Evolutionary conservation across 1,140 invertebrate species (phyloP).

Genomic region (Calliopsis andreniformis): DNA sequence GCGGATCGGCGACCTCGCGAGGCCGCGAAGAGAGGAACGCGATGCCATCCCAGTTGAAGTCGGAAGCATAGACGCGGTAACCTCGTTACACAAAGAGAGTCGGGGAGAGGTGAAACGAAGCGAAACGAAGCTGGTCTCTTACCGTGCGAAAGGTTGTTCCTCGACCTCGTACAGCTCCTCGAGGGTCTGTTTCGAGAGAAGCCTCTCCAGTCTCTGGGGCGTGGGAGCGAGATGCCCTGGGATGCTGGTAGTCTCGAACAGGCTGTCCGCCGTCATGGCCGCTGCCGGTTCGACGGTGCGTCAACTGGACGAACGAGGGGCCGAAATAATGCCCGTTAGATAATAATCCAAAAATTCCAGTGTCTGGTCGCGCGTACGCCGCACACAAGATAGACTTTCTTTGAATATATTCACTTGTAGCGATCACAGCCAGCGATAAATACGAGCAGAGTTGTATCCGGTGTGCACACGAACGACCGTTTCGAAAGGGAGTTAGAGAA

Average conservation of each 20-base stretch:
- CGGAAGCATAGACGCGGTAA: constrained; percentile 42
- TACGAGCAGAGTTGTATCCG: constrained; percentile 2
- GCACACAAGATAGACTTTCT: constrained; percentile 8
- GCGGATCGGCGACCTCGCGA: constrained; percentile 43
- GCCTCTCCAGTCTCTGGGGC: constrained; percentile 79
- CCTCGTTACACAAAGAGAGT: constrained; percentile 48
- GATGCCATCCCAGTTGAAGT: constrained; percentile 5
- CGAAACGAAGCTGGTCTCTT: constrained; percentile 49
- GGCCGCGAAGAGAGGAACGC: constrained; percentile 38
- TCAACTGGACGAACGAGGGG: constrained; percentile 25
- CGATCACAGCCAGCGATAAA: constrained; percentile 31
- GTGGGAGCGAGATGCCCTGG: constrained; percentile 81
- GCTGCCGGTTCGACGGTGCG: constrained; percentile 32
- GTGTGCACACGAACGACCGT: not conserved
- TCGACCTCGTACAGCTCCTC: constrained; percentile 82
- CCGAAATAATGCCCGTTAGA: not conserved
- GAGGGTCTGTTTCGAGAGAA: constrained; percentile 80
- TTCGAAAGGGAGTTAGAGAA: not conserved
- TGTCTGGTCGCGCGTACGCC: constrained; percentile 10
- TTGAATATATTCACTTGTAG: constrained; percentile 14
- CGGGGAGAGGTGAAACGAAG: not conserved
- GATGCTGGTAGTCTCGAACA: constrained; percentile 79
- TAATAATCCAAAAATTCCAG: constrained; percentile 24
- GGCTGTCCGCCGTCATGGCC: constrained; percentile 77
- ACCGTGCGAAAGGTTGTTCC: constrained; percentile 82